A percentile compares a stretch with the other conserved stretches of the same genome.
phyloP scores from a whole-genome alignment of 2,797 vertebrate genomes.

The Onychomys torridus region DNA sequence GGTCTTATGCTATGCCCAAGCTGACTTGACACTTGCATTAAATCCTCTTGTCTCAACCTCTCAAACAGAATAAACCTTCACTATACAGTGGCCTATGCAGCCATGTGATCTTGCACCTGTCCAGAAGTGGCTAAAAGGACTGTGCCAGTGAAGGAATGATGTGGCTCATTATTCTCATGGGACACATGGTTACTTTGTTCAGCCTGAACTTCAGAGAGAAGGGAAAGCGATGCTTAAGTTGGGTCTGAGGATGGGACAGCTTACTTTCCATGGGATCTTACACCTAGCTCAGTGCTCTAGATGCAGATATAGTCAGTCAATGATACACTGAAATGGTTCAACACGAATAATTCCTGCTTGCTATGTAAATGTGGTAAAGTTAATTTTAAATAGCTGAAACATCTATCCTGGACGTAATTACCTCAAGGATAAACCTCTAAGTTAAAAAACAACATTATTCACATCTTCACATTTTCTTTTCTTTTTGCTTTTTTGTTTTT shows the following conservation, averaged over 20 bases:
- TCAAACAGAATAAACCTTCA: background rate
- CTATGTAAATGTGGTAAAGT: constrained; percentile 21
- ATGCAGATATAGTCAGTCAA: constrained; percentile 2
- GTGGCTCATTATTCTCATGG: background rate
- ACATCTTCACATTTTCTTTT: background rate
- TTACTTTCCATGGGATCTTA: constrained; percentile 10
- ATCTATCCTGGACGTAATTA: constrained; percentile 43
- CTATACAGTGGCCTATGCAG: background rate
- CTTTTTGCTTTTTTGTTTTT: background rate
- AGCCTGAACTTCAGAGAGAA: constrained; percentile 3
- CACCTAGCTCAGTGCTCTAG: background rate
- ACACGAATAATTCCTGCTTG: constrained; percentile 26
- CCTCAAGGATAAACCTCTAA: constrained; percentile 67
- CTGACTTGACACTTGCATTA: background rate
- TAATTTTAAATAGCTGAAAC: constrained; percentile 39
- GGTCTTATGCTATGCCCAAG: background rate
- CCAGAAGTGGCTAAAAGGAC: background rate
- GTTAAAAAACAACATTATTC: constrained; percentile 33
- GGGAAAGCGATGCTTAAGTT: constrained; percentile 9
- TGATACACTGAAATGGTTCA: background rate
- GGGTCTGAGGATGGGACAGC: background rate
- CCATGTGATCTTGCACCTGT: background rate
- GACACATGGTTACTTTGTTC: background rate
- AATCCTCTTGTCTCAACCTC: background rate
- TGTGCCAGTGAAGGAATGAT: constrained; percentile 16